Conservation (phyloP, 2,113 vertebrate genomes). For the Pongo pygmaeus region DNA sequence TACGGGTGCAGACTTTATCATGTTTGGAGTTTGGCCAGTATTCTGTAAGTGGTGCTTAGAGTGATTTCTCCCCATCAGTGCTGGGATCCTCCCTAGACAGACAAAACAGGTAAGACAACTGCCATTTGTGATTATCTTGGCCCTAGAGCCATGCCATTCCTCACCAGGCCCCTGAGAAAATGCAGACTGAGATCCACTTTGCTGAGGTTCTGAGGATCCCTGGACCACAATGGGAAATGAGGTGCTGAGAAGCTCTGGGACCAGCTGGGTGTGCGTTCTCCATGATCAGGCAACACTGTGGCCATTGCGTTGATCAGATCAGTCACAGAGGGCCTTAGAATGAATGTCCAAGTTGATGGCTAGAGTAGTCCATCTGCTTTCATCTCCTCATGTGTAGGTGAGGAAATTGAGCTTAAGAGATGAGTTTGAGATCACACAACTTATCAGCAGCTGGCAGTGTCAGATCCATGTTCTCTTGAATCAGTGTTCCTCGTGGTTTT, state of each 20-base stretch:
- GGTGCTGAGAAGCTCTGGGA: neutral
- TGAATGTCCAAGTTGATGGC: neutral
- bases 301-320: neutral
- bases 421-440: neutral
- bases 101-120: constrained; percentile 18
- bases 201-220: neutral
- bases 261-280: neutral
- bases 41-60: neutral
- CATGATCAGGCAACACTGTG: neutral
- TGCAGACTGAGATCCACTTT: neutral
- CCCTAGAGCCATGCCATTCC: neutral
- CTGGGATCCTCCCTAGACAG: neutral
- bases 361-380: neutral
- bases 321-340: neutral
- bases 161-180: neutral
- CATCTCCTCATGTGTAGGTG: neutral
- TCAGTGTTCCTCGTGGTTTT: neutral
- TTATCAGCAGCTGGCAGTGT: neutral
- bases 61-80: neutral
- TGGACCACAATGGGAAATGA: neutral
- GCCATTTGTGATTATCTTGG: neutral
- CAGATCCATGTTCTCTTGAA: neutral
- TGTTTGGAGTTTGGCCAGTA: neutral
- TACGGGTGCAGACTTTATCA: neutral
- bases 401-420: neutral